Base-by-base conservation (phyloP, 2,797 vertebrate species). In the Channa striata region DNA sequence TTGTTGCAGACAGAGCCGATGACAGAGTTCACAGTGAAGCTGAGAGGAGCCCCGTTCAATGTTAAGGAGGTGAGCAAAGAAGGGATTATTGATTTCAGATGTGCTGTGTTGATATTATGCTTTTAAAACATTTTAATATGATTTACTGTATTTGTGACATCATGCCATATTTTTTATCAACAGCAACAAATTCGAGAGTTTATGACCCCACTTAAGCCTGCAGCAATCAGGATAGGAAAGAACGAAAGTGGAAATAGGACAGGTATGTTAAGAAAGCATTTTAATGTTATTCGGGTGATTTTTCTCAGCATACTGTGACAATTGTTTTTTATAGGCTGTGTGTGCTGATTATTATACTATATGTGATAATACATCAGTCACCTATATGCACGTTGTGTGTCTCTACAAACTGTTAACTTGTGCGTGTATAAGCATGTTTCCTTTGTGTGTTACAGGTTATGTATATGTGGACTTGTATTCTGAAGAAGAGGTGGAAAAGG, bases 161-260 rank as follows among this genome's bases (percentile, higher is more conserved):
- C 1, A 52, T 58, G 13, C 0, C 36, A 4, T 4, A 44, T 61
- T 49, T 21, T 67, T 34, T 19, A 9, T 59, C 56, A 47, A 5
- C 66, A 99, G 98, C 92, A 96, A 95, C 96, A 96, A 61, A 92
- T 99, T 0, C 57, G 59, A 49, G 97, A 99, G 37, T 99, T 99
- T 76, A 95, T 99, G 91, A 86, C 94, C 0, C 97, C 98, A 0
- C 89, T 97, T 87, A 97, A 94, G 53, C 97, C 97, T 0, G 95
- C 91, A 51, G 95, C 96, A 8, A 93, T 99, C 72, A 87, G 96
- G 51, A 96, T 98, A 25, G 94, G 91, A 44, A 95, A 89, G 71
- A 96, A 95, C 0, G 43, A 86, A n/a, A 93, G 92, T 0, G 96
- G 97, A 17, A 96, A 96, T 63, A 96, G 93, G 43, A 95, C 96